These are phyloP conservation scores for Macrosteles quadrilineatus DNA, from an alignment of 1,140 invertebrate genomes.

Conservation along the genomic window DNA sequence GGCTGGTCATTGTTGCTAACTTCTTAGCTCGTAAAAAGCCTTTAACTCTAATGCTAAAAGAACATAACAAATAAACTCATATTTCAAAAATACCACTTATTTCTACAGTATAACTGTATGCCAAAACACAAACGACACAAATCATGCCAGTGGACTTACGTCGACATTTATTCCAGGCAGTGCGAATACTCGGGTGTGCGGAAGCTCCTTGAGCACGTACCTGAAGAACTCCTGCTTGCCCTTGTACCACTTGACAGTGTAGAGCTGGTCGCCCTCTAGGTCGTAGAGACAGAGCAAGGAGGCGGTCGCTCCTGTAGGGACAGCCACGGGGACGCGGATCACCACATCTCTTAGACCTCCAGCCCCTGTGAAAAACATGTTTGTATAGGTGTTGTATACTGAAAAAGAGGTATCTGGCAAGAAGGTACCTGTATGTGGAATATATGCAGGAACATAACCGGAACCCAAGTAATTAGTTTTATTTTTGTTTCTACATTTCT, in stretches of 20 bases:
- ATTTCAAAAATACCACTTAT: too few species aligned
- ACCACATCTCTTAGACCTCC: constrained; percentile 51
- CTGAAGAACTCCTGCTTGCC: constrained; percentile 70
- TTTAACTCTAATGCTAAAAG: too few species aligned
- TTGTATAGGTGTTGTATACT: constrained; percentile 21
- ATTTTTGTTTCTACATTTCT: too few species aligned
- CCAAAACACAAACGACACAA: too few species aligned
- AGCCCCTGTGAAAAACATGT: constrained; percentile 48
- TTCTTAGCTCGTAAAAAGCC: too few species aligned
- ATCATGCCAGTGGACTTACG: too few species aligned
- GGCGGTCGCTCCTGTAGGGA: constrained; percentile 52
- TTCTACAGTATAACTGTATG: too few species aligned
- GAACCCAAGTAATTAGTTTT: too few species aligned
- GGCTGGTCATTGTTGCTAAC: too few species aligned
- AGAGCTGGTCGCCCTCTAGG: constrained; percentile 59
- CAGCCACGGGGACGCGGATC: constrained; percentile 56
- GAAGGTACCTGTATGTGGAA: too few species aligned
- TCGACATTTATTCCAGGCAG: constrained; percentile 62
- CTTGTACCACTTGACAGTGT: constrained; percentile 82
- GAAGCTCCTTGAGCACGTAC: constrained; percentile 69
- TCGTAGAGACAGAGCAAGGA: constrained; percentile 47
- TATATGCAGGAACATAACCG: too few species aligned
- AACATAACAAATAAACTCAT: too few species aligned
- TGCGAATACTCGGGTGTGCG: constrained; percentile 66
- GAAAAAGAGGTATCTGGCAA: not conserved